phyloP scores from a whole-genome alignment of 2,797 vertebrate species.

The Tokudaia tokunoshimensis region DNA sequence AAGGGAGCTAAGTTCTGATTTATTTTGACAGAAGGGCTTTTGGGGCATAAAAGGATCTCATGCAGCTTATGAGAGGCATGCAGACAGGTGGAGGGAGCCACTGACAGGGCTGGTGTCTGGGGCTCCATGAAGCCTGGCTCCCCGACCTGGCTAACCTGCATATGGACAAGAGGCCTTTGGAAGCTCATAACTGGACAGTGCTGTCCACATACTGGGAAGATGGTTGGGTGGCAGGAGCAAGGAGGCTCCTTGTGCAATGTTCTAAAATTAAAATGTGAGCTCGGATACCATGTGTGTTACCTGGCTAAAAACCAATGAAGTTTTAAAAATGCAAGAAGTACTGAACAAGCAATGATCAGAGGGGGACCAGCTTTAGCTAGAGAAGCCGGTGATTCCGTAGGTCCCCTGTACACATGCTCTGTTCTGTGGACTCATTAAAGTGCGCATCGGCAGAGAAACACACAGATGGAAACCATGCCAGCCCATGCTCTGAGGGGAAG shows the following conservation, averaged over 20 bases:
- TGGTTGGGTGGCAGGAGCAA: background rate
- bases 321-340: background rate
- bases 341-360: background rate
- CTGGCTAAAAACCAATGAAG: constrained; percentile 16
- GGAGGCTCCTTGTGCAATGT: background rate
- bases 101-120: fast-evolving
- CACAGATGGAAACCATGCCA: background rate
- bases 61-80: fast-evolving
- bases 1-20: background rate
- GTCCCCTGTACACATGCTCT: background rate
- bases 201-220: background rate
- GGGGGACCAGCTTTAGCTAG: background rate
- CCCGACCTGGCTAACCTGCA: background rate
- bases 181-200: fast-evolving
- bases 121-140: no score
- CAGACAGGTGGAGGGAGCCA: background rate
- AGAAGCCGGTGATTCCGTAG: background rate
- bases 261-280: background rate
- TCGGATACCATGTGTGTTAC: background rate
- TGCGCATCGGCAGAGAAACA: background rate
- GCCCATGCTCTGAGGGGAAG: background rate
- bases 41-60: background rate
- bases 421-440: constrained; percentile 20
- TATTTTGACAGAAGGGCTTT: background rate
- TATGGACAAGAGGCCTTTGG: fast-evolving